phyloP scores from a whole-genome alignment of 2,888 invertebrate species.

The Agrochola lota region DNA sequence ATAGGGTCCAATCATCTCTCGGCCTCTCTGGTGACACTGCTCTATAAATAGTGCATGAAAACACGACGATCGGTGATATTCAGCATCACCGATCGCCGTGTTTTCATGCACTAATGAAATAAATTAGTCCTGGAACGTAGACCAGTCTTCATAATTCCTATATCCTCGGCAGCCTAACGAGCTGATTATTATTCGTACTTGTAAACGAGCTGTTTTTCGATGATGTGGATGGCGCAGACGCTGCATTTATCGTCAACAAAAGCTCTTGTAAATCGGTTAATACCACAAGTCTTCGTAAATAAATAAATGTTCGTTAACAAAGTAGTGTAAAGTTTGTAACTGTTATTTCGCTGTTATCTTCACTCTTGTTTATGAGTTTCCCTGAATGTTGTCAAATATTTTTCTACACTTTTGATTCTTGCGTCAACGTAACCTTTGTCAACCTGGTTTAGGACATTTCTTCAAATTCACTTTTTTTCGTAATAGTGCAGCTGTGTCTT shows the following conservation, averaged over 20 bases:
- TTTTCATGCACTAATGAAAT: too few species aligned
- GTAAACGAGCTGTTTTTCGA: background rate
- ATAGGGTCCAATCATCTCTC: constrained; percentile 22
- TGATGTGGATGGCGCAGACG: background rate
- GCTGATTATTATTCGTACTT: constrained; percentile 3
- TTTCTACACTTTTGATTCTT: background rate
- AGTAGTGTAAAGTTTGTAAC: background rate
- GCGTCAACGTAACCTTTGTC: constrained; percentile 4
- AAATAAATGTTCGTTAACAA: background rate
- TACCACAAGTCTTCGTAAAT: too few species aligned
- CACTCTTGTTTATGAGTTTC: constrained; percentile 13
- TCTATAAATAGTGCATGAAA: constrained; percentile 4
- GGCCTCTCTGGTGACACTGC: too few species aligned
- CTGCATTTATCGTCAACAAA: too few species aligned
- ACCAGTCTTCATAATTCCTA: too few species aligned
- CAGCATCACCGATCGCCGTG: too few species aligned
- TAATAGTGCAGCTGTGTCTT: background rate
- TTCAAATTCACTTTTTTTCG: too few species aligned
- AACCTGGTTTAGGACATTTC: too few species aligned
- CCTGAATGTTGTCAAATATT: background rate
- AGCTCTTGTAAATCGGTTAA: too few species aligned
- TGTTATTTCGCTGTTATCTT: constrained; percentile 17
- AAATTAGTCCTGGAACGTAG: too few species aligned
- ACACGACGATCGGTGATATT: too few species aligned
- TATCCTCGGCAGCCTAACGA: constrained; percentile 36